Evolutionary conservation across 2,113 vertebrate species (phyloP), one percentile per base, ranked within the genome.

Genomic region (Alligator sinensis): DNA sequence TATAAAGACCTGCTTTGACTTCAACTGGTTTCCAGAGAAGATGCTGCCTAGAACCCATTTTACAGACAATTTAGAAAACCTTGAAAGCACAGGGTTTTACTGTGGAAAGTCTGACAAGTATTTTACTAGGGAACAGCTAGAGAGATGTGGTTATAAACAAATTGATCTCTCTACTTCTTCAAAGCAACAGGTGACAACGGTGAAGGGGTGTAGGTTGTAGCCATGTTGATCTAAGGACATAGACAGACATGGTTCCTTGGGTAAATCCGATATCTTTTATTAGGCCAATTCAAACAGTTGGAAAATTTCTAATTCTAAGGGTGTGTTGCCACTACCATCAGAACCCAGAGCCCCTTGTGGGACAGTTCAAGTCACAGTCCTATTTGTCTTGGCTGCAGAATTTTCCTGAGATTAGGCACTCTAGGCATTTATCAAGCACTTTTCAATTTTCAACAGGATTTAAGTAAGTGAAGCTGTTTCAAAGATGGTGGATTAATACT

Each of bases 381-480:
- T 77, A 77, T 96, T 96, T 89, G 92, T 88, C 84, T 94, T 7
- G 16, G 70, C 1, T 62, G 87, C 82, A 84, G 89, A 88, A 95
- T 94, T 90, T 83, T 84, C 89, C 75, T 30, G 77, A 95, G 54
- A 93, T 93, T 92, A 96, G 91, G 57, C 79, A 77, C 83, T 89
- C 86, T 15, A 61, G 63, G 94, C 92, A 93, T 92, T 94, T 93
- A 94, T 76, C 78, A 85, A 77, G 80, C 72, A 86, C 90, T 96
- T 96, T 89, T 90, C 94, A 95, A 86, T 83, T 87, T 91, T 91
- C 95, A 83, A 1, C 91, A 90, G 90, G 90, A 95, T 96, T 97
- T 95, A 94, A 34, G 93, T 72, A 68, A 86, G 87, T 66, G 89
- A 80, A 94, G 86, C 89, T 76, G 77, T 83, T 96, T 77, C 92